These are phyloP conservation scores for Cryptoprocta ferox DNA, from an alignment of 2,797 vertebrate genomes.

Conservation along the genomic window DNA sequence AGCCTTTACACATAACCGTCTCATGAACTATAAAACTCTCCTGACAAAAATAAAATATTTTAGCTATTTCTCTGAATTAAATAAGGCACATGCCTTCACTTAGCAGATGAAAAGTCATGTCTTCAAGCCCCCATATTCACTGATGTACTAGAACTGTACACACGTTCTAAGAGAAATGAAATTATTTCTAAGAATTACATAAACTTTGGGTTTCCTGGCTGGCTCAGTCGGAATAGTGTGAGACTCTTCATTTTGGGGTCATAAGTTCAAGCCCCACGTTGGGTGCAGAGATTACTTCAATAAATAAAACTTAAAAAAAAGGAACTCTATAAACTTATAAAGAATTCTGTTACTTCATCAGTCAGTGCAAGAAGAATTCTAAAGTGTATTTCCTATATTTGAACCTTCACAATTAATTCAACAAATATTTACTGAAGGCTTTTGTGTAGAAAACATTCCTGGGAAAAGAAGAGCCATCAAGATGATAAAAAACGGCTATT, in stretches of 20 bases:
- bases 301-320: not conserved
- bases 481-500: not conserved
- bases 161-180: constrained; percentile 28
- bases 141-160: not conserved
- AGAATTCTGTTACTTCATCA: constrained; percentile 24
- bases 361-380: not conserved
- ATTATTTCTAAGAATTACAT: constrained; percentile 35
- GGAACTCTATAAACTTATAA: not conserved
- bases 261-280: not conserved
- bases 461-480: not conserved
- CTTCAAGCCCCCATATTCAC: not conserved
- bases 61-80: constrained; percentile 40
- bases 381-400: constrained; percentile 19
- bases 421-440: constrained; percentile 9
- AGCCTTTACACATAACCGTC: not conserved
- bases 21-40: constrained; percentile 30
- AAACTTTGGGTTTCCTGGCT: not conserved
- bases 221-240: not conserved
- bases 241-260: not conserved
- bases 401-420: constrained; percentile 41
- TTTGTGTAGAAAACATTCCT: constrained; percentile 37
- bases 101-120: not conserved
- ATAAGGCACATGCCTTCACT: not conserved
- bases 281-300: not conserved
- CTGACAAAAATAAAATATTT: not conserved